These are phyloP conservation scores for Heterotis niloticus DNA, from an alignment of 2,113 vertebrate genomes.

Conservation along the genomic window DNA sequence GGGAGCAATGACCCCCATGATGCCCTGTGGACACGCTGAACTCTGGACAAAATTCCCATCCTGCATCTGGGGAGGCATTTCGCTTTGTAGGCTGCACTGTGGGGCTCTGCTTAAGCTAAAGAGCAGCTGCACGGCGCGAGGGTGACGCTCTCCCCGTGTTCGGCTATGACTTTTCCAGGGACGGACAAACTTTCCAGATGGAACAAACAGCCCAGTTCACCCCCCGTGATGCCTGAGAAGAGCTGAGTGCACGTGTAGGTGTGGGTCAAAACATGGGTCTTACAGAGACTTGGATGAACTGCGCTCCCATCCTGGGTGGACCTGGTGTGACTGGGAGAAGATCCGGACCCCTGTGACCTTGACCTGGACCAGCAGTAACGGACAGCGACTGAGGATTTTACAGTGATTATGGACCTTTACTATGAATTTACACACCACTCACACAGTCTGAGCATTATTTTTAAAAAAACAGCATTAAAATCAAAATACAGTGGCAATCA, in stretches of 20 bases:
- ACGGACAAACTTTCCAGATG: conserved; percentile 37
- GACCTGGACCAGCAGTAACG: too few species aligned
- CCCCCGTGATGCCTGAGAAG: background rate
- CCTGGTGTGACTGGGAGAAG: too few species aligned
- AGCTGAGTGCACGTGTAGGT: background rate
- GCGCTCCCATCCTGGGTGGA: too few species aligned
- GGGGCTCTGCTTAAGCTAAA: conserved; percentile 60
- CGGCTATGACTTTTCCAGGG: conserved; percentile 60
- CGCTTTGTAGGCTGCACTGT: conserved; percentile 48
- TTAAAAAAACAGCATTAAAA: too few species aligned
- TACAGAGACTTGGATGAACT: too few species aligned
- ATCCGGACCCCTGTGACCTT: too few species aligned
- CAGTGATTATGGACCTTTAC: too few species aligned
- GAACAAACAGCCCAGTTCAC: background rate
- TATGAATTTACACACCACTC: too few species aligned
- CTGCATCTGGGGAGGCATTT: conserved; percentile 55
- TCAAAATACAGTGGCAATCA: too few species aligned
- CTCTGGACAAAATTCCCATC: conserved; percentile 22
- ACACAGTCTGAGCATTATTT: too few species aligned
- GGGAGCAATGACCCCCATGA: background rate
- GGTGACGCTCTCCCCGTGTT: conserved; percentile 45
- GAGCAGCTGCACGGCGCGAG: conserved; percentile 40
- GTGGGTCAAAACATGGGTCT: background rate
- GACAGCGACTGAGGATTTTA: too few species aligned
- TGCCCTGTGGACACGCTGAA: conserved; percentile 34